A percentile compares a stretch with the other conserved stretches of the same genome.
Evolutionary conservation across 1,140 invertebrate species (phyloP).

Genomic region (Popillia japonica): DNA sequence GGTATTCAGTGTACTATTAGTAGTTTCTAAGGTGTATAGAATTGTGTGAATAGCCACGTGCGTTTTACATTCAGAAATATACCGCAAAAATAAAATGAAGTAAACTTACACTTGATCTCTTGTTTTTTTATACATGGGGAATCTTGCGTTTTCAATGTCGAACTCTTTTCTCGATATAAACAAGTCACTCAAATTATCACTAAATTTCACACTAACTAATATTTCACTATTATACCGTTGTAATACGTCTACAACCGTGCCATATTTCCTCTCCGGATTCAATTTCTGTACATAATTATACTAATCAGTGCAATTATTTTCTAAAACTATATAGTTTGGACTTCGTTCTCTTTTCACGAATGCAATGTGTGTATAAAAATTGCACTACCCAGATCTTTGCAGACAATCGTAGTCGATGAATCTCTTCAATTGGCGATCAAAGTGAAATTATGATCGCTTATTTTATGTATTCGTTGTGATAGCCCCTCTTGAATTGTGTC

Average conservation of each 20-base stretch:
- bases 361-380: neutral
- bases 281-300: neutral
- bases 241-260: neutral
- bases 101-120: conserved; percentile 27
- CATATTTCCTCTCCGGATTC: neutral
- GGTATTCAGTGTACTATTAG: neutral
- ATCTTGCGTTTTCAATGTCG: neutral
- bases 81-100: conserved; percentile 16
- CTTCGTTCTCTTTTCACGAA: neutral
- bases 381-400: neutral
- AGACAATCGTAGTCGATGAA: neutral
- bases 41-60: conserved; percentile 9
- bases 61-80: neutral
- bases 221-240: conserved; percentile 18
- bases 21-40: neutral
- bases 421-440: neutral
- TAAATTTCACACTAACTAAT: conserved; percentile 22
- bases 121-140: neutral
- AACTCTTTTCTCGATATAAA: neutral
- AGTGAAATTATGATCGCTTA: conserved; percentile 9
- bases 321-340: neutral
- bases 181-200: conserved; percentile 31
- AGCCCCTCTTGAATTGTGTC: conserved; percentile 22
- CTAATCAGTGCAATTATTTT: neutral
- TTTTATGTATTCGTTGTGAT: conserved; percentile 18